These are phyloP conservation scores for Agrypnus murinus DNA, from an alignment of 2,888 invertebrate species.

Conservation along the genomic window DNA sequence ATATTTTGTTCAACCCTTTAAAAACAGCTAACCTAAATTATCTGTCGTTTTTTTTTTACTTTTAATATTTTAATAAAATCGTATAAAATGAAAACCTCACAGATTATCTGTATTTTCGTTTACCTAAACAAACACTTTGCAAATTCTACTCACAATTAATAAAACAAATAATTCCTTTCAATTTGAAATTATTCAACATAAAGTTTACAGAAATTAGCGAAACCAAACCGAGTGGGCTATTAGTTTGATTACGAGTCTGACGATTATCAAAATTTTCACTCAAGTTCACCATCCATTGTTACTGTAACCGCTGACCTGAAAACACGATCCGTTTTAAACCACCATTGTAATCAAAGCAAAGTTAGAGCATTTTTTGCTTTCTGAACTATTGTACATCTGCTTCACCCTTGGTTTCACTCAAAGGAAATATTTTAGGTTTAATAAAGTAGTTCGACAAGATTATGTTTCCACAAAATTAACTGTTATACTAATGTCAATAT, in stretches of 20 bases:
- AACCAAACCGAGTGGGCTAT: constrained; percentile 12
- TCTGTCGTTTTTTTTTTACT: too few relatives aligned
- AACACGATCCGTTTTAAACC: not conserved
- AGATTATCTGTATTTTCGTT: too few relatives aligned
- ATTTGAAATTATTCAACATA: not conserved
- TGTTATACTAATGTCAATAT: too few relatives aligned
- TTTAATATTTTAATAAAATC: too few relatives aligned
- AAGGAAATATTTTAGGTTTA: constrained; percentile 3
- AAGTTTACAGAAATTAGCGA: not conserved
- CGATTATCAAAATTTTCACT: constrained; percentile 25
- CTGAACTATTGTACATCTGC: not conserved
- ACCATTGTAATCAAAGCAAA: constrained; percentile 22
- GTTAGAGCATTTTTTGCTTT: constrained; percentile 18
- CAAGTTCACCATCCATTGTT: constrained; percentile 14
- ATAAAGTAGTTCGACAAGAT: too few relatives aligned
- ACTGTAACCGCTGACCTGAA: constrained; percentile 21
- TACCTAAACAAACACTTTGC: too few relatives aligned
- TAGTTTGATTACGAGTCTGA: constrained; percentile 1
- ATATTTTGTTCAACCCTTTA: too few relatives aligned
- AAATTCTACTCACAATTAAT: too few relatives aligned
- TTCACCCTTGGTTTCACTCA: not conserved
- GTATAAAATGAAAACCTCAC: too few relatives aligned
- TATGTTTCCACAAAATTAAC: too few relatives aligned
- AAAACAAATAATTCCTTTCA: too few relatives aligned
- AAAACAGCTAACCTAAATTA: too few relatives aligned